Conservation (phyloP, 1,140 invertebrate species). For the Sogatella furcifera region DNA sequence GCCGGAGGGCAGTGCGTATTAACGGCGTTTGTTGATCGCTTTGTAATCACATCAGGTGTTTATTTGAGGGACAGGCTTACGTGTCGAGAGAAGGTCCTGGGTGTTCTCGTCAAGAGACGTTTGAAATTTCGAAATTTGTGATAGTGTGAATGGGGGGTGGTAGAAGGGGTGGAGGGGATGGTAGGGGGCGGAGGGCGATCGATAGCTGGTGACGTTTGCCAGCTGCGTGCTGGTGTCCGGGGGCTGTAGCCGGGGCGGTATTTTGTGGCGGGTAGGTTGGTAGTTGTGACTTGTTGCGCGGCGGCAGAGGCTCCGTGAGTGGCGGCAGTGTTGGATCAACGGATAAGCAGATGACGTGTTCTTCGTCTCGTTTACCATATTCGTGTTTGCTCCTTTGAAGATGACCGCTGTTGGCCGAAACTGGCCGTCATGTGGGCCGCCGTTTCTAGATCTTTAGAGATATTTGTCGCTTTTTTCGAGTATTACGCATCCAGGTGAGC, state of each 20-base stretch:
- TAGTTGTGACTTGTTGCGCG: constrained; percentile 5
- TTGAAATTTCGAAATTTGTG: background rate
- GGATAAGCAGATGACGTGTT: background rate
- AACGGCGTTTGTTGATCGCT: no score
- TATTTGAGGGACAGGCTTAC: no score
- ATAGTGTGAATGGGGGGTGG: background rate
- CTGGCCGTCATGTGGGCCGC: constrained; percentile 52
- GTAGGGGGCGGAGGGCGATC: background rate
- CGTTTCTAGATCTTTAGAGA: constrained; percentile 61
- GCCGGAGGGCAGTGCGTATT: no score
- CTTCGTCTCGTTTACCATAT: background rate
- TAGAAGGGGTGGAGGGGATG: background rate
- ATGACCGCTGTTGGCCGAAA: background rate
- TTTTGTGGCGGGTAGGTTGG: background rate
- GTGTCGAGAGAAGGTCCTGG: background rate
- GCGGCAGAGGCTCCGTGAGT: background rate
- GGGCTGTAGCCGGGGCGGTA: background rate
- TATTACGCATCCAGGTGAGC: constrained; percentile 64
- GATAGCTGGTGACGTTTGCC: background rate
- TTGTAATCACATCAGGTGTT: no score
- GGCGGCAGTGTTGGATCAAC: background rate
- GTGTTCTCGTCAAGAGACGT: background rate
- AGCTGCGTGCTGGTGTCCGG: background rate
- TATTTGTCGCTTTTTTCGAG: constrained; percentile 66
- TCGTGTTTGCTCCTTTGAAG: background rate